Percentiles rank a stretch among this genome's conserved stretches.
Evolutionary conservation across 2,113 vertebrate species (phyloP).

Genomic region (Genyomyrus donnyi): DNA sequence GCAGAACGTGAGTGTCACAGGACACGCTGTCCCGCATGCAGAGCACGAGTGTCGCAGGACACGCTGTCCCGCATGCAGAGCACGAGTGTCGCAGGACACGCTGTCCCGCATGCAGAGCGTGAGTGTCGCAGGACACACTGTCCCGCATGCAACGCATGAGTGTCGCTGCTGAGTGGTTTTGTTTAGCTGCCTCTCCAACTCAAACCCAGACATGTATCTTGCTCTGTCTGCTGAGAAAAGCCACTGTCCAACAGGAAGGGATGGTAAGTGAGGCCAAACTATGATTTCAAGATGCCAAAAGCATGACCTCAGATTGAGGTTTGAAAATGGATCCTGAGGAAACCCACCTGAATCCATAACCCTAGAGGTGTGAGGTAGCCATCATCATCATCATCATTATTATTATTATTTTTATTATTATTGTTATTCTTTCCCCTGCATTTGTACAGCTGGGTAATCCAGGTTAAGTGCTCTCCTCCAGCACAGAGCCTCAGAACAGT

Average conservation of each 20-base stretch:
- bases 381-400: background rate
- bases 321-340: background rate
- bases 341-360: background rate
- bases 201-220: background rate
- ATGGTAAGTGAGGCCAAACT: background rate
- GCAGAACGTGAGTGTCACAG: too few relatives aligned
- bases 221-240: too few relatives aligned
- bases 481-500: background rate
- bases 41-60: too few relatives aligned
- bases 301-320: background rate
- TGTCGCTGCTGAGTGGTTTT: background rate
- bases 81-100: too few relatives aligned
- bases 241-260: background rate
- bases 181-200: background rate
- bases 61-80: too few relatives aligned
- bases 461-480: background rate
- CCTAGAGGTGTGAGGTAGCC: background rate
- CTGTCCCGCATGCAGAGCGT: too few relatives aligned
- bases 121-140: too few relatives aligned
- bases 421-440: background rate
- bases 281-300: background rate
- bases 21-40: too few relatives aligned
- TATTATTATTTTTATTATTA: background rate
- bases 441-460: background rate
- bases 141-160: too few relatives aligned